Percentiles rank a stretch among this genome's conserved stretches.
Conservation (phyloP, 2,888 invertebrate species). For the Marasmarcha lunaedactyla region DNA sequence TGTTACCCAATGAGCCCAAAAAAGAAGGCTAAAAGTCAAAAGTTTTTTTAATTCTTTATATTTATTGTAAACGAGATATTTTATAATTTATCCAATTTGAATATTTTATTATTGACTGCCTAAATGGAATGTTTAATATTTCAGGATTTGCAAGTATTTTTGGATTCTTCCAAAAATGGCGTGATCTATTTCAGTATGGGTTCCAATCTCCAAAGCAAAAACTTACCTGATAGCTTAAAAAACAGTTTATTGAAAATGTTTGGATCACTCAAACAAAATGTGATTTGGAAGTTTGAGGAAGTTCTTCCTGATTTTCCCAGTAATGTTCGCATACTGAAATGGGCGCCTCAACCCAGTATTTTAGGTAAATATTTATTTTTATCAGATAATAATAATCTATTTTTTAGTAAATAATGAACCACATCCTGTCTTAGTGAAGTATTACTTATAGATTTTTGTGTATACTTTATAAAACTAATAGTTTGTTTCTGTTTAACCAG, state of each 20-base stretch:
- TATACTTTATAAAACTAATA: no score
- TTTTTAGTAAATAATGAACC: no score
- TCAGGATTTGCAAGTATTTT: constrained; percentile 30
- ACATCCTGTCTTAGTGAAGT: no score
- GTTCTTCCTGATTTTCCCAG: constrained; percentile 23
- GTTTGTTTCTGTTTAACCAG: no score
- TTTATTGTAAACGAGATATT: no score
- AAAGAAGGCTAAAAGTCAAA: no score
- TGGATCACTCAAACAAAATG: constrained; percentile 34
- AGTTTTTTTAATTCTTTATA: no score
- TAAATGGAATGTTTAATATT: constrained; percentile 4
- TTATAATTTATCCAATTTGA: no score
- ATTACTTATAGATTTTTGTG: no score
- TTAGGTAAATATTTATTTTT: constrained; percentile 22
- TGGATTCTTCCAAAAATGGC: constrained; percentile 35
- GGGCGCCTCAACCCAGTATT: constrained; percentile 37
- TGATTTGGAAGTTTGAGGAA: constrained; percentile 47
- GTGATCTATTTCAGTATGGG: constrained; percentile 49
- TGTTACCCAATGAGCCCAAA: no score
- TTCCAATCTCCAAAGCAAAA: constrained; percentile 30
- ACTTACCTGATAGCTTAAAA: constrained; percentile 25
- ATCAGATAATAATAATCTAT: no score
- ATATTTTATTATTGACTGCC: not conserved
- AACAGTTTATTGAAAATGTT: constrained; percentile 29
- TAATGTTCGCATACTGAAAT: constrained; percentile 37